A percentile compares a stretch with the other conserved stretches of the same genome.
Conservation (phyloP, 2,797 vertebrate species). For the Argya squamiceps region DNA sequence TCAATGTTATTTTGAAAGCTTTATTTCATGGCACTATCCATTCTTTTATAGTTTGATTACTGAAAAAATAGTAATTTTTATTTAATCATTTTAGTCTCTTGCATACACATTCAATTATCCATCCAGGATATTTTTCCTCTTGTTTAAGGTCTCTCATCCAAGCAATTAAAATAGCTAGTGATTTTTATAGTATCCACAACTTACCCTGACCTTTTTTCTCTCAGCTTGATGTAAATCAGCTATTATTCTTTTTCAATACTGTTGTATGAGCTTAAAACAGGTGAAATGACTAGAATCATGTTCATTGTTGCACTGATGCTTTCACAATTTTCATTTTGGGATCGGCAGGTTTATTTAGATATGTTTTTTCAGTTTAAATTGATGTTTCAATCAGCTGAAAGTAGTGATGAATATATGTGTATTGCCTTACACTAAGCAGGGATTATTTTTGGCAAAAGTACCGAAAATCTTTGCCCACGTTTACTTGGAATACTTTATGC, state of each 20-base stretch:
- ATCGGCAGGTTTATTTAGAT: background rate
- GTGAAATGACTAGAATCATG: background rate
- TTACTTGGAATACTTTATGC: background rate
- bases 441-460: background rate
- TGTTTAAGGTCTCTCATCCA: background rate
- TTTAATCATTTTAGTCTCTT: background rate
- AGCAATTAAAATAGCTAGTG: background rate
- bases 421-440: background rate
- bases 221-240: background rate
- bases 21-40: background rate
- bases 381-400: background rate
- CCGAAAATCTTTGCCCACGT: background rate
- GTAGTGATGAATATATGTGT: background rate
- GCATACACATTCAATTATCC: background rate
- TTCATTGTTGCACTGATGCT: background rate
- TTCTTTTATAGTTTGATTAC: background rate
- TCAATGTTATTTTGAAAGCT: background rate
- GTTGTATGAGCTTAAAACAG: background rate
- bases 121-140: background rate
- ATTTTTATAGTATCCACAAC: background rate
- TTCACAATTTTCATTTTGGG: background rate
- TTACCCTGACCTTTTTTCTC: background rate
- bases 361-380: background rate
- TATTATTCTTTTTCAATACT: background rate
- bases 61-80: background rate